A percentile compares a stretch with the other conserved stretches of the same genome.
These are phyloP conservation scores for Ophion slaviceki DNA, from an alignment of 2,888 invertebrate genomes.

Conservation along the genomic window DNA sequence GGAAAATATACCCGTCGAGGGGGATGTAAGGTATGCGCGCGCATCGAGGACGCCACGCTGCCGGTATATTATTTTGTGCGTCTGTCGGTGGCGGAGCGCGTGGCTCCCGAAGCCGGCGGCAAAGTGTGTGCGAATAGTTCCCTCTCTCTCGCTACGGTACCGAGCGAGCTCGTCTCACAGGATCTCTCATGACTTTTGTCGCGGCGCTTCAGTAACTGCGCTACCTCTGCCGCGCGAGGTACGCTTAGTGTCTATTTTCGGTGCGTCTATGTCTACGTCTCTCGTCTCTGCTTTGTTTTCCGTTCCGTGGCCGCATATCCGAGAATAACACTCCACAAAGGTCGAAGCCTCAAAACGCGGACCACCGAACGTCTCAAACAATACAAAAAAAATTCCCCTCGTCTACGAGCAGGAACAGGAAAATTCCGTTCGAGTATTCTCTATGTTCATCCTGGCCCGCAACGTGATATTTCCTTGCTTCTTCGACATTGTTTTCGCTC, in stretches of 20 bases:
- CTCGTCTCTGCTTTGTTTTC: background rate
- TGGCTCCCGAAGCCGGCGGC: background rate
- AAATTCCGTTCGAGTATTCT: no score
- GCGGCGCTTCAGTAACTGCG: conserved; percentile 77
- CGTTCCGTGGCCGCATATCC: no score
- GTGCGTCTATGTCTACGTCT: background rate
- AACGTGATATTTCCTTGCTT: no score
- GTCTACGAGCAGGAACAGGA: no score
- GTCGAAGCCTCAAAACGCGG: no score
- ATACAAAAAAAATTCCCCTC: no score
- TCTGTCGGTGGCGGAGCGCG: conserved; percentile 23
- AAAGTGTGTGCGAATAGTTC: background rate
- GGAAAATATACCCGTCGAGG: conserved; percentile 27
- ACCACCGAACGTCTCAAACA: no score
- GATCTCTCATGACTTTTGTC: conserved; percentile 4
- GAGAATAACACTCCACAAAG: no score
- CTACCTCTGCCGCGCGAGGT: conserved; percentile 72
- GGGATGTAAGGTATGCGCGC: conserved; percentile 74
- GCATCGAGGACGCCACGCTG: conserved; percentile 78
- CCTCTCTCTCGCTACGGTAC: conserved; percentile 60
- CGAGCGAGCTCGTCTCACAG: conserved; percentile 59
- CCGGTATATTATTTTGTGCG: conserved; percentile 52
- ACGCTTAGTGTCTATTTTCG: background rate
- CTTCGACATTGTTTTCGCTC: no score
- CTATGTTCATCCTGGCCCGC: no score